These are phyloP conservation scores for Calameuta idolon DNA, from an alignment of 2,888 invertebrate species.

Conservation along the genomic window DNA sequence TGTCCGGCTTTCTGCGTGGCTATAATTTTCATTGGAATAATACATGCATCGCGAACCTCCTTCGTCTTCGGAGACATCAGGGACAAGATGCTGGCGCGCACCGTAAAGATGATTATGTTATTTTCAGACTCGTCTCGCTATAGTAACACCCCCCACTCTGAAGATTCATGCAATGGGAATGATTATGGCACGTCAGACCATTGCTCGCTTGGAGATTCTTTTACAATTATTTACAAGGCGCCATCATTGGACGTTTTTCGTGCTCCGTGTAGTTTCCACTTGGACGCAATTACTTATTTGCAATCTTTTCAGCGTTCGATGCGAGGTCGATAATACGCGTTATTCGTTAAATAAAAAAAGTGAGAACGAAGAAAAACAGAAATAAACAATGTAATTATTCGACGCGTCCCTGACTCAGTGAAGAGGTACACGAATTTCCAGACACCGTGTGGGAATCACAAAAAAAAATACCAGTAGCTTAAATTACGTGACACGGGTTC, in stretches of 20 bases:
- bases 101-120: not conserved
- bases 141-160: not conserved
- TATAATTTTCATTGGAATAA: constrained; percentile 6
- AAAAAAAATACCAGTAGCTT: not conserved
- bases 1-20: not conserved
- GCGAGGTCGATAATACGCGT: not conserved
- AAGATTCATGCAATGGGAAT: not conserved
- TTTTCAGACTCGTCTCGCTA: not conserved
- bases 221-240: not conserved
- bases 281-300: not conserved
- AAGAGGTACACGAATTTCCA: not conserved
- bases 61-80: constrained; percentile 5
- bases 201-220: not conserved
- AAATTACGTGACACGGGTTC: not conserved
- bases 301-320: not conserved
- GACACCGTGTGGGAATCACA: not conserved
- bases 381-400: not conserved
- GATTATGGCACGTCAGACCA: not conserved
- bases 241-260: not conserved
- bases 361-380: not conserved
- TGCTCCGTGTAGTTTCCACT: not conserved
- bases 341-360: not conserved
- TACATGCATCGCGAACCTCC: constrained; percentile 2
- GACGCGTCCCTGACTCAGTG: not conserved
- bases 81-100: not conserved